phyloP scores from a whole-genome alignment of 2,797 vertebrate species.

The Cetoscarus ocellatus region DNA sequence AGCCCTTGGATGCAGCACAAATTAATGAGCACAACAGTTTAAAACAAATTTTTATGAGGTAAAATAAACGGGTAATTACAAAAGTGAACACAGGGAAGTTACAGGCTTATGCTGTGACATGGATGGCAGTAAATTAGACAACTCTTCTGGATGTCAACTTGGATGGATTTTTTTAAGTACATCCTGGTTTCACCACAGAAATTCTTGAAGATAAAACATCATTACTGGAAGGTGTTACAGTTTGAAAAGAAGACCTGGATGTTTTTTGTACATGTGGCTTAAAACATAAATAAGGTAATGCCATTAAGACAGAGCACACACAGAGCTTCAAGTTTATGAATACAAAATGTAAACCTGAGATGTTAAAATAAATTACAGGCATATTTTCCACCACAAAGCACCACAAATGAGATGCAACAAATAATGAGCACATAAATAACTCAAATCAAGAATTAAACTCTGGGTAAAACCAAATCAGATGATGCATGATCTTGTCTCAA shows the following conservation, averaged over 20 bases:
- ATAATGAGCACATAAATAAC: not conserved
- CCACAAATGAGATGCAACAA: not conserved
- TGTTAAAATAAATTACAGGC: not conserved
- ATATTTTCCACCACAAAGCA: not conserved
- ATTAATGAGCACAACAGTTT: not conserved
- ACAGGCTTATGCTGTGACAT: not conserved
- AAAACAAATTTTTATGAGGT: too few species aligned
- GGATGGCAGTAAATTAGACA: not conserved
- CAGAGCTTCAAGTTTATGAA: not conserved
- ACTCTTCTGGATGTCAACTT: not conserved
- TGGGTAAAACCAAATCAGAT: not conserved
- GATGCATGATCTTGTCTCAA: too few species aligned
- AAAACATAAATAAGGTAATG: not conserved
- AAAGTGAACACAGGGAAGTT: too few species aligned
- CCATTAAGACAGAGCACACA: slow-evolving; percentile 3
- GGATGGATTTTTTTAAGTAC: not conserved
- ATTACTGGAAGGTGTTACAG: too few species aligned
- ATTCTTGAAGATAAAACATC: too few species aligned
- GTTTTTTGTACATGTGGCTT: too few species aligned
- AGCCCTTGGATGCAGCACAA: not conserved
- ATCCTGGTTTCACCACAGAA: too few species aligned
- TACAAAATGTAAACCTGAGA: slow-evolving; percentile 8
- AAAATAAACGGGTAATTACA: too few species aligned
- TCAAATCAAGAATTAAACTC: not conserved
- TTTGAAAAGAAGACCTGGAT: too few species aligned